These are phyloP conservation scores for Pipistrellus nathusii DNA, from an alignment of 2,797 vertebrate species.

Conservation along the genomic window DNA sequence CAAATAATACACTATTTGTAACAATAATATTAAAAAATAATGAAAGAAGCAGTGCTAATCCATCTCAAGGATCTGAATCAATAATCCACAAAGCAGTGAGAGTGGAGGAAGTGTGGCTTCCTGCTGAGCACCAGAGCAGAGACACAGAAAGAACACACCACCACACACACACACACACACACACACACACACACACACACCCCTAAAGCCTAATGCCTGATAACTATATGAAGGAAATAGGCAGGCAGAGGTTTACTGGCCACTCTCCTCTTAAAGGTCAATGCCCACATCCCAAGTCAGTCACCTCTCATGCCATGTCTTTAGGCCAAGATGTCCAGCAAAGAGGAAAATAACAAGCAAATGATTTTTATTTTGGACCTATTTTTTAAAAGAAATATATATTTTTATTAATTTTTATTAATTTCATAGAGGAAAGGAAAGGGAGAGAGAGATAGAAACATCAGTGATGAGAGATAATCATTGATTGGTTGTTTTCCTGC, in stretches of 20 bases:
- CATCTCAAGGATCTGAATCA: constrained; percentile 82
- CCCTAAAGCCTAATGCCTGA: background rate
- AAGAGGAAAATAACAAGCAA: background rate
- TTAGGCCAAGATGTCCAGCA: background rate
- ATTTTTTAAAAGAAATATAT: no score
- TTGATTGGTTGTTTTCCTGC: no score
- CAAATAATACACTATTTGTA: constrained; percentile 68
- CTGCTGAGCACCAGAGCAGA: constrained; percentile 38
- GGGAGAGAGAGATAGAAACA: no score
- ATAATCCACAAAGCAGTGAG: constrained; percentile 66
- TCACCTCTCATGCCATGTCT: background rate
- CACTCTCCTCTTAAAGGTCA: no score
- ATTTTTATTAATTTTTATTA: background rate
- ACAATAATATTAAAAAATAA: constrained; percentile 73
- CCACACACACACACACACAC: background rate
- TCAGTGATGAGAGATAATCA: no score
- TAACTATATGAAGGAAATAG: background rate
- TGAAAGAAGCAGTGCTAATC: constrained; percentile 74
- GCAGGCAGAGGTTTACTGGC: background rate
- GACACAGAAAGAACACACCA: background rate
- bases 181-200: background rate
- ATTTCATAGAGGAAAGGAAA: no score
- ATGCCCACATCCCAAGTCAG: background rate
- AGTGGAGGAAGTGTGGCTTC: constrained; percentile 47
- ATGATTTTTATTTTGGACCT: background rate